Conservation (phyloP, 1,140 invertebrate genomes). For the Cotesia typhae region DNA sequence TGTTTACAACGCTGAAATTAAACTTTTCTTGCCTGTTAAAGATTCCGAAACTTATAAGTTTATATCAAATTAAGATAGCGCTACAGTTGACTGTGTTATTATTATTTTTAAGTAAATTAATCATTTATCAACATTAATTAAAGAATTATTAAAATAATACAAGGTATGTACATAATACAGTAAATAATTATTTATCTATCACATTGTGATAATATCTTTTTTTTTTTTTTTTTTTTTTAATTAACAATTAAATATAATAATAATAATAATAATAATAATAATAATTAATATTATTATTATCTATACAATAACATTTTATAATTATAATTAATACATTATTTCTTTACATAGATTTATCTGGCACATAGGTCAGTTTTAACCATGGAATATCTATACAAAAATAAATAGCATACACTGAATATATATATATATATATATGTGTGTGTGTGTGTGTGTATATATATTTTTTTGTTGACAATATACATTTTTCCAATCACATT, state of each 20-base stretch:
- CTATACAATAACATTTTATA: constrained; percentile 44
- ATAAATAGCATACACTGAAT: constrained; percentile 45
- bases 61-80: too few species aligned
- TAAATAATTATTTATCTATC: constrained; percentile 3
- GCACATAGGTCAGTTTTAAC: constrained; percentile 52
- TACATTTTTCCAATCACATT: constrained; percentile 46
- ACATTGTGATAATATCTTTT: constrained; percentile 17
- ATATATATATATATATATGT: too few species aligned
- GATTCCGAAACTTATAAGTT: too few species aligned
- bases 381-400: constrained; percentile 58
- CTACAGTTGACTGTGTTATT: too few species aligned
- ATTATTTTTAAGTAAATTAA: too few species aligned
- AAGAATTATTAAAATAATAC: too few species aligned
- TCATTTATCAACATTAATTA: too few species aligned
- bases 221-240: constrained; percentile 12
- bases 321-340: constrained; percentile 42
- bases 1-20: too few species aligned
- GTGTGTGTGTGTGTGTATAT: too few species aligned
- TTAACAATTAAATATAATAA: constrained; percentile 35
- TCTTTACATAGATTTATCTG: constrained; percentile 49
- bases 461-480: too few species aligned
- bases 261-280: neutral
- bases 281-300: neutral
- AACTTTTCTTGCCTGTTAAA: too few species aligned
- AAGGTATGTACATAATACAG: constrained; percentile 7